Base-by-base conservation (phyloP, 1,140 invertebrate species). In the Rhopalosiphum padi region DNA sequence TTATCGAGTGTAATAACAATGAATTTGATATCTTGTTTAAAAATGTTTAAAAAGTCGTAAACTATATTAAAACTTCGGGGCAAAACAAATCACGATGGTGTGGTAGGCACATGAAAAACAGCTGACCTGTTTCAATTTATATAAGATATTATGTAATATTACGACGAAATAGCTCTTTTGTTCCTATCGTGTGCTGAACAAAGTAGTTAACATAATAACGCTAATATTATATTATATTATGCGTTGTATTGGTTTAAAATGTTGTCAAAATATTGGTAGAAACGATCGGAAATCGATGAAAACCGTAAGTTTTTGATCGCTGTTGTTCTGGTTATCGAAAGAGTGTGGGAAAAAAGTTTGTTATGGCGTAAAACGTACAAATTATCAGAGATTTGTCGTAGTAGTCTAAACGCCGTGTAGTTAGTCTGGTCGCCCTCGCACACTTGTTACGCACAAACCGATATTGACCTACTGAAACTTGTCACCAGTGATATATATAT, bases 401-500 rank as follows among this genome's bases (percentile, higher is more conserved):
- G 21, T 48, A 48, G 35, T 22, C 46, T 18, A n/a, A 48, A n/a
- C 43, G 35, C 43, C 41, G 83, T 5, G 3, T 41, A 41, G 41
- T 41, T 41, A 41, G 41, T 41, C 41, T 41, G 8, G 37, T n/a
- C 21, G 21, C 35, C 35, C 21, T 43, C 11, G 85, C 43, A 87
- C 86, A 87, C 86, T 87, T 87, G 86, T 87, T 87, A 87, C 85
- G 23, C 43, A 25, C 3, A 43, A 25, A 85, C 83, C 37, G 83
- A 85, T 85, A 85, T 85, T 83, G 77, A 83, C 77, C 77, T 37
- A 83, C 15, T 77, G 60, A 77, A 77, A 77, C 60, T 77, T 77
- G 60, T 77, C 60, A 5, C 30, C 15, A 15, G 15, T n/a, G 60
- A n/a, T 77, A 77, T 77, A 77, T 77, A 77, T 41, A 48, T 48